Evolutionary conservation across 2,888 invertebrate genomes (phyloP).

Genomic region (Griposia aprilina): DNA sequence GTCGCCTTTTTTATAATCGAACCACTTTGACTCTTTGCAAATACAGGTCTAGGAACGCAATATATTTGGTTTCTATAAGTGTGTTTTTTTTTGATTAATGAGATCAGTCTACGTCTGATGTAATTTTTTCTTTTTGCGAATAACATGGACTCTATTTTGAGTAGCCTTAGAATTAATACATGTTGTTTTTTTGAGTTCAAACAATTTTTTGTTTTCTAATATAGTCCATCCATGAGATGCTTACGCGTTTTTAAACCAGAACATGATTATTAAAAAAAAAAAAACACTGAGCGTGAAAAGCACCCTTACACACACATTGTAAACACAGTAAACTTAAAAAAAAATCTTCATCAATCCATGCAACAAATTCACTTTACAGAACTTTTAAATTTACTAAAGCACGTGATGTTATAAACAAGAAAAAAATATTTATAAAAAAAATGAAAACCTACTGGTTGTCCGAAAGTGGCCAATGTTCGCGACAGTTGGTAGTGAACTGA

Average conservation of each 20-base stretch:
- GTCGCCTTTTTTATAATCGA: neutral
- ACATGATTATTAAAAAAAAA: neutral
- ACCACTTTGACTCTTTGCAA: neutral
- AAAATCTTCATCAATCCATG: constrained; percentile 4
- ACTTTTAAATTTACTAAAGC: constrained; percentile 16
- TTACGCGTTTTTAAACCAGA: neutral
- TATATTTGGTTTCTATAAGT: neutral
- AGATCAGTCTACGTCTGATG: too few relatives aligned
- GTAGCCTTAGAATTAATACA: too few relatives aligned
- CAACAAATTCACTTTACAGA: constrained; percentile 29
- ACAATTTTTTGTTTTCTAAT: neutral
- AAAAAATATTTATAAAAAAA: constrained; percentile 32
- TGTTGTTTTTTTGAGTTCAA: neutral
- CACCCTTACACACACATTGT: constrained; percentile 44
- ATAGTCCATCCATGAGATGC: neutral
- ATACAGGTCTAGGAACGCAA: neutral
- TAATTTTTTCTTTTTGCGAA: neutral
- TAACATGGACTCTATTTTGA: neutral
- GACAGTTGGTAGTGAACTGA: constrained; percentile 79
- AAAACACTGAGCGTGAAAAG: constrained; percentile 7
- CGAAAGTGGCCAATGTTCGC: constrained; percentile 70
- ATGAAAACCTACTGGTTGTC: constrained; percentile 75
- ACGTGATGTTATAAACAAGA: constrained; percentile 1
- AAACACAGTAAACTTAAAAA: constrained; percentile 20
- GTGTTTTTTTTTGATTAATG: neutral